These are phyloP conservation scores for Silvanus unidentatus DNA, from an alignment of 2,888 invertebrate species.

Conservation along the genomic window DNA sequence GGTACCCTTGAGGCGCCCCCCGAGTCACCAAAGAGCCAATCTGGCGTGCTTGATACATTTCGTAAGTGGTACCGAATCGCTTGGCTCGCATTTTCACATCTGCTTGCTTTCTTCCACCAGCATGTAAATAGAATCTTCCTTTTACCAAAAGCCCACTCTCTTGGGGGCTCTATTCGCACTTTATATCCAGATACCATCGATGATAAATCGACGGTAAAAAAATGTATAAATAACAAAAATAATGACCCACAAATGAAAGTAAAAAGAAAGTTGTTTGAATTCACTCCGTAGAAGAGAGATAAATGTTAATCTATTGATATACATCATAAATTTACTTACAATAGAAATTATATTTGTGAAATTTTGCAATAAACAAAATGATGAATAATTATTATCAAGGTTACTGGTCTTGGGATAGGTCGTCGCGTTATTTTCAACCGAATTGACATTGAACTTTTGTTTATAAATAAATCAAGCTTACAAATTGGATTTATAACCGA, in stretches of 20 bases:
- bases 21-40: slow-evolving; percentile 54
- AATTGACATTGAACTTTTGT: too few relatives aligned
- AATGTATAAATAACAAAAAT: slow-evolving; percentile 2
- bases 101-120: not conserved
- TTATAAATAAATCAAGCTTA: too few relatives aligned
- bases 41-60: slow-evolving; percentile 49
- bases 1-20: slow-evolving; percentile 55
- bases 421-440: too few relatives aligned
- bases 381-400: not conserved
- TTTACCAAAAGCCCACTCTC: too few relatives aligned
- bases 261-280: slow-evolving; percentile 5
- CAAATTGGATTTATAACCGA: too few relatives aligned
- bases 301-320: not conserved
- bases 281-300: not conserved
- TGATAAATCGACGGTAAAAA: not conserved
- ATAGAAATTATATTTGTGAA: not conserved
- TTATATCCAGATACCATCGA: too few relatives aligned
- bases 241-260: slow-evolving; percentile 2
- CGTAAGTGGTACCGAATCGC: slow-evolving; percentile 42
- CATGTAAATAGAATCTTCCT: too few relatives aligned
- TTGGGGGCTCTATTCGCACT: too few relatives aligned
- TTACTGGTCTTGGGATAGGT: too few relatives aligned
- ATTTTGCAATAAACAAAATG: not conserved
- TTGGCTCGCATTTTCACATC: slow-evolving; percentile 14
- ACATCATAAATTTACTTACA: slow-evolving; percentile 1